Evolutionary conservation across 2,888 invertebrate species (phyloP).

Genomic region (Hoplodrina ambigua): DNA sequence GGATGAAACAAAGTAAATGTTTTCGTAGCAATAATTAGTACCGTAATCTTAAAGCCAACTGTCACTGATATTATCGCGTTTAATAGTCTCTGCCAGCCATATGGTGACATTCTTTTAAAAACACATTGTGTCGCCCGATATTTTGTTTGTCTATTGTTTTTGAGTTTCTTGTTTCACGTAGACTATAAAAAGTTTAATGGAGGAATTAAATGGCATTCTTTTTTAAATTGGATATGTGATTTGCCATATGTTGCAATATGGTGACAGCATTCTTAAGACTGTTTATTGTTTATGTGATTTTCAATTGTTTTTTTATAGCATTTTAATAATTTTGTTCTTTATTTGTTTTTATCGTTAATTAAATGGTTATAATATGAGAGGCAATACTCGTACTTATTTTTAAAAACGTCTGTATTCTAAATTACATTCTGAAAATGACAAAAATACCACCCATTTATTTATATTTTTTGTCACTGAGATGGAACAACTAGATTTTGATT

Average conservation of each 20-base stretch:
- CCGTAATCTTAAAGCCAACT: conserved; percentile 76
- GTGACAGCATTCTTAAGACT: neutral
- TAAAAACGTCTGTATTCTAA: too few relatives aligned
- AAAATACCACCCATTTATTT: too few relatives aligned
- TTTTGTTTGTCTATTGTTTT: conserved; percentile 64
- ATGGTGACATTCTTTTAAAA: conserved; percentile 79
- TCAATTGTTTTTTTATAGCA: neutral
- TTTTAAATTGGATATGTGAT: conserved; percentile 34
- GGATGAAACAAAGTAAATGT: conserved; percentile 27
- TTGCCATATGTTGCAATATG: conserved; percentile 38
- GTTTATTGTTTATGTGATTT: neutral
- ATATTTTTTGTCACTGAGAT: too few relatives aligned
- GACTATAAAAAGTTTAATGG: conserved; percentile 58
- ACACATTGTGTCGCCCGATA: conserved; percentile 65
- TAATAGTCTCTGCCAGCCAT: conserved; percentile 77
- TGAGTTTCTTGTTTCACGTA: conserved; percentile 55
- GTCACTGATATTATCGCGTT: conserved; percentile 78
- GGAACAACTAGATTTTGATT: too few relatives aligned
- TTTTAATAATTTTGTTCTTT: neutral
- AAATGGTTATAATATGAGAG: too few relatives aligned
- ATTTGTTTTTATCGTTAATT: too few relatives aligned
- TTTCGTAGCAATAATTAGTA: conserved; percentile 55
- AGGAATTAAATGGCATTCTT: conserved; percentile 54
- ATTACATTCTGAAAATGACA: too few relatives aligned
- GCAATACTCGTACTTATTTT: too few relatives aligned